These are phyloP conservation scores for Noctua fimbriata DNA, from an alignment of 2,888 invertebrate species.

Conservation along the genomic window DNA sequence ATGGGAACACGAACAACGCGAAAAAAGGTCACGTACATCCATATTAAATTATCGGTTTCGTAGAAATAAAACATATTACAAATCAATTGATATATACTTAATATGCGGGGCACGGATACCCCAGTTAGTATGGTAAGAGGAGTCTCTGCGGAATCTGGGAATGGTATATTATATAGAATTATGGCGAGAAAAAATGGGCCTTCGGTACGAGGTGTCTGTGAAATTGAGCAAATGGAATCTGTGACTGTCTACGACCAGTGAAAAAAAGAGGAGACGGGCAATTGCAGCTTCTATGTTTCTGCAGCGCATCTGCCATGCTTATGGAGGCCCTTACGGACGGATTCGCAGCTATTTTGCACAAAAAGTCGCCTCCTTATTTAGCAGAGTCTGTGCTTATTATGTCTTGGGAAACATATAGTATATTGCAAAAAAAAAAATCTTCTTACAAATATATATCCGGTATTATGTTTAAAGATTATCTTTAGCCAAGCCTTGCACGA, in stretches of 20 bases:
- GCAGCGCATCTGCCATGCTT: neutral
- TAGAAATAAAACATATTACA: slow-evolving; percentile 66
- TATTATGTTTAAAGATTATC: too few relatives aligned
- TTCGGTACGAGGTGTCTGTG: neutral
- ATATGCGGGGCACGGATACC: slow-evolving; percentile 62
- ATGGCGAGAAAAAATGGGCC: slow-evolving; percentile 27
- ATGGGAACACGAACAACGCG: slow-evolving; percentile 40
- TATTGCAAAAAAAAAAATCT: too few relatives aligned
- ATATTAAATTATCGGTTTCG: slow-evolving; percentile 68
- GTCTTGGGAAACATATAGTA: too few relatives aligned
- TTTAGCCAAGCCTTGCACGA: too few relatives aligned
- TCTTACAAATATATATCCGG: too few relatives aligned
- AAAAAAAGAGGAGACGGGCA: neutral
- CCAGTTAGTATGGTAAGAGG: slow-evolving; percentile 59
- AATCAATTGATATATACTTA: slow-evolving; percentile 65
- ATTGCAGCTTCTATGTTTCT: neutral
- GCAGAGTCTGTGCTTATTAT: neutral
- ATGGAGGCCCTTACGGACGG: neutral
- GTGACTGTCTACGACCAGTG: neutral
- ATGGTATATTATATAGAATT: slow-evolving; percentile 39
- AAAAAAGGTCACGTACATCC: slow-evolving; percentile 63
- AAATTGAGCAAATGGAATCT: neutral
- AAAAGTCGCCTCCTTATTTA: neutral
- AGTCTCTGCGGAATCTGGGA: slow-evolving; percentile 32
- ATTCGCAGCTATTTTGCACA: neutral